A percentile compares a stretch with the other conserved stretches of the same genome.
Conservation (phyloP, 2,113 vertebrate species). For the Poecile atricapillus region DNA sequence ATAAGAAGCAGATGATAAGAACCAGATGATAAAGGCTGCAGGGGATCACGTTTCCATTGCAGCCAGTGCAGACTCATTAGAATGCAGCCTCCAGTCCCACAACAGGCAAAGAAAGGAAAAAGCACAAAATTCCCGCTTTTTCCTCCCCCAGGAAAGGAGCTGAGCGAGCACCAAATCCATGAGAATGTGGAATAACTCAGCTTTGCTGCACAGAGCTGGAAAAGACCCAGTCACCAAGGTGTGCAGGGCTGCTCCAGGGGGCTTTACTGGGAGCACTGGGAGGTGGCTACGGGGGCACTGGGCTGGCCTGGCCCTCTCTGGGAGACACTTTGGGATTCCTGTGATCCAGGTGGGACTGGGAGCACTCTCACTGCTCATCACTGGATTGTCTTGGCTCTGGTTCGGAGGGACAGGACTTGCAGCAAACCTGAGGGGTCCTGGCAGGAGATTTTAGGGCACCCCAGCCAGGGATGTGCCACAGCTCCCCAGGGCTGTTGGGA, state of each 20-base stretch:
- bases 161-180: neutral
- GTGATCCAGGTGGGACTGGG: accelerated
- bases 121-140: neutral
- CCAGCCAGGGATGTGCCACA: neutral
- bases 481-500: accelerated
- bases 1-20: slow-evolving; percentile 36
- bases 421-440: neutral
- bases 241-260: neutral
- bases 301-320: neutral
- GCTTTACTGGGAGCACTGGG: neutral
- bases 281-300: neutral
- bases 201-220: neutral
- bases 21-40: slow-evolving; percentile 19
- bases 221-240: accelerated
- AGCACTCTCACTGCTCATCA: accelerated
- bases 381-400: accelerated
- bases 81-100: slow-evolving; percentile 1
- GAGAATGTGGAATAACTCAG: neutral
- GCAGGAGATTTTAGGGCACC: neutral
- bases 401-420: neutral
- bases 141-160: neutral
- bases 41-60: neutral
- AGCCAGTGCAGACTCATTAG: neutral
- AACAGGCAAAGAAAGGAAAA: neutral
- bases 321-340: accelerated